Evolutionary conservation across 2,797 vertebrate species (phyloP).

Genomic region (Microctenopoma steveboyesi): DNA sequence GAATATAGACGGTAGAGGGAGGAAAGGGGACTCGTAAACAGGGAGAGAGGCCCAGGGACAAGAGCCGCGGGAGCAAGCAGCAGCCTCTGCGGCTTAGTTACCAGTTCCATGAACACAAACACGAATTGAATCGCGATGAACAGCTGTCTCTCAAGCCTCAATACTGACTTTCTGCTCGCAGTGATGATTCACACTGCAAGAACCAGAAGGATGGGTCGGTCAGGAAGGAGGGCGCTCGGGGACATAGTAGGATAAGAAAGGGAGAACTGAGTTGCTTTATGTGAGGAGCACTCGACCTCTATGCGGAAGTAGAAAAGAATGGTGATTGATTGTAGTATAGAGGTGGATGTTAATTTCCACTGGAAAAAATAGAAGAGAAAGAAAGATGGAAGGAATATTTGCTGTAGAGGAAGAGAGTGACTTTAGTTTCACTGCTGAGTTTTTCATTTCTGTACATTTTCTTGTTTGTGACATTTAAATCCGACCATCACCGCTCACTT

Average conservation of each 20-base stretch:
- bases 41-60: background rate
- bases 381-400: background rate
- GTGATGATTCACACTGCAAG: background rate
- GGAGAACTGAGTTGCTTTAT: background rate
- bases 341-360: background rate
- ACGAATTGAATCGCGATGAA: background rate
- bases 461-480: too few relatives aligned
- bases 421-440: too few relatives aligned
- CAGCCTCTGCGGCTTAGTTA: constrained; percentile 1
- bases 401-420: constrained; percentile 13
- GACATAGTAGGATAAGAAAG: background rate
- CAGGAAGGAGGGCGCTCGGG: background rate
- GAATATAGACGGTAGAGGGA: constrained; percentile 41
- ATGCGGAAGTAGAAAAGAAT: background rate
- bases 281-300: constrained; percentile 7
- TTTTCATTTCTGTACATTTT: too few relatives aligned
- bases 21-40: constrained; percentile 12
- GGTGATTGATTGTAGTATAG: constrained; percentile 9
- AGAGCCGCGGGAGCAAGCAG: constrained; percentile 4
- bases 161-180: background rate
- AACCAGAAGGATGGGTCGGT: background rate
- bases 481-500: too few relatives aligned
- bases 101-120: background rate
- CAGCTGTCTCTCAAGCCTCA: too few relatives aligned
- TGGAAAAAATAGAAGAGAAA: constrained; percentile 1